Evolutionary conservation across 2,888 invertebrate species (phyloP).

Genomic region (Aleiodes leptofemur): DNA sequence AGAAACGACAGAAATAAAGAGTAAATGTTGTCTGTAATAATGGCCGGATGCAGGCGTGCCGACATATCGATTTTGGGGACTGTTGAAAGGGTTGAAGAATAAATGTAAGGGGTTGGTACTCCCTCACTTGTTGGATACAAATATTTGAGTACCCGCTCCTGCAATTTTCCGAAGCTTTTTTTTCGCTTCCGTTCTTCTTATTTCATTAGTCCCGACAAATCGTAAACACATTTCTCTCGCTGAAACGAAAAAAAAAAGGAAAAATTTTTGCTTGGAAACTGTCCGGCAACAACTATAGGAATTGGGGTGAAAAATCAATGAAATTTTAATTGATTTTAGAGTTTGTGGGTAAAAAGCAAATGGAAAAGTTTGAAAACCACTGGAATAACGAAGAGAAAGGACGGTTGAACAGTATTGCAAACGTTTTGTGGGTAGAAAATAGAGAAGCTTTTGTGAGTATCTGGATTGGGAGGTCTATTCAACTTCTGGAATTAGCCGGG

Average conservation of each 20-base stretch:
- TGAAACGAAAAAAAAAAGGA: neutral
- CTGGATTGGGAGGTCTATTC: slow-evolving; percentile 53
- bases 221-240: slow-evolving; percentile 2
- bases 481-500: slow-evolving; percentile 62
- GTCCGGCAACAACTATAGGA: neutral
- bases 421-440: slow-evolving; percentile 6
- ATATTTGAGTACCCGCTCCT: slow-evolving; percentile 56
- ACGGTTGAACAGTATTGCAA: neutral
- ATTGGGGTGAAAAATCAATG: neutral
- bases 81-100: slow-evolving; percentile 61
- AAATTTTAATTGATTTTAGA: slow-evolving; percentile 27
- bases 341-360: slow-evolving; percentile 6
- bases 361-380: neutral
- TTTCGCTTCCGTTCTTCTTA: slow-evolving; percentile 30
- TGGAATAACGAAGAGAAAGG: neutral
- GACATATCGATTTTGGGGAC: slow-evolving; percentile 62
- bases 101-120: slow-evolving; percentile 67
- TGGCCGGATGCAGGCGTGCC: slow-evolving; percentile 59
- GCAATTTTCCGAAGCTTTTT: slow-evolving; percentile 22
- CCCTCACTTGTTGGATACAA: slow-evolving; percentile 49
- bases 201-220: neutral
- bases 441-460: too few relatives aligned
- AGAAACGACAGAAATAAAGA: slow-evolving; percentile 49
- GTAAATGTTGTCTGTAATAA: slow-evolving; percentile 63
- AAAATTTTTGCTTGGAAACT: neutral